Evolutionary conservation across 2,888 invertebrate genomes (phyloP).

Genomic region (Junonia oenone): DNA sequence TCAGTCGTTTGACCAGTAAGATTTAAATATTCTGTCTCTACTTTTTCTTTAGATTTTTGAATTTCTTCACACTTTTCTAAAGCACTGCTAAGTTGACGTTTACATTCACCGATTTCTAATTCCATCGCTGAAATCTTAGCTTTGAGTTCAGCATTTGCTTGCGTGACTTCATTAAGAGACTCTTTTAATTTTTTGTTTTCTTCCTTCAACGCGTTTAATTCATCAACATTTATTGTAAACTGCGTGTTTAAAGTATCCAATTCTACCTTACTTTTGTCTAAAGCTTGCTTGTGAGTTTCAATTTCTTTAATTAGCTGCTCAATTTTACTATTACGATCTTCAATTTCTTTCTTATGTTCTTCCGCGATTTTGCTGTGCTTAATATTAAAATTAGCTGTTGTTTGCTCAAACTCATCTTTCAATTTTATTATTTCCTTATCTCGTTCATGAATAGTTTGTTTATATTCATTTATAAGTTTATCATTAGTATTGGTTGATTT

Average conservation of each 20-base stretch:
- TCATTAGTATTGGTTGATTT: conserved; percentile 57
- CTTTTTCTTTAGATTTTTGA: conserved; percentile 75
- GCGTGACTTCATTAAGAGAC: conserved; percentile 61
- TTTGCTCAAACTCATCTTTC: conserved; percentile 68
- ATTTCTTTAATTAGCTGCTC: conserved; percentile 71
- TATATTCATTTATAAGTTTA: conserved; percentile 65
- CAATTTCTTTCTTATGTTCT: conserved; percentile 74
- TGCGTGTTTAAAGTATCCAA: conserved; percentile 68
- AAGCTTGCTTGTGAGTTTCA: conserved; percentile 61
- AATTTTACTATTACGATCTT: conserved; percentile 71
- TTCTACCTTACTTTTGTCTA: conserved; percentile 70
- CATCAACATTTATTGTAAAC: conserved; percentile 62
- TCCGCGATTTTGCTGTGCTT: conserved; percentile 72
- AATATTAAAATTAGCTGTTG: conserved; percentile 69
- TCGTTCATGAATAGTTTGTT: conserved; percentile 73
- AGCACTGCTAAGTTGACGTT: conserved; percentile 74
- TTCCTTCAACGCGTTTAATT: conserved; percentile 61
- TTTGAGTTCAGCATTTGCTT: conserved; percentile 56
- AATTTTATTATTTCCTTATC: conserved; percentile 76
- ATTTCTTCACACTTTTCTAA: conserved; percentile 79
- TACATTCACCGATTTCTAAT: conserved; percentile 77
- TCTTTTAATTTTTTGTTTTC: conserved; percentile 64
- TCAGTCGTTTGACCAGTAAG: conserved; percentile 80
- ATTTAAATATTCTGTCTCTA: conserved; percentile 80
- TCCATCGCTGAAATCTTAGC: conserved; percentile 68